phyloP scores from a whole-genome alignment of 2,797 vertebrate genomes.

The Dermochelys coriacea region DNA sequence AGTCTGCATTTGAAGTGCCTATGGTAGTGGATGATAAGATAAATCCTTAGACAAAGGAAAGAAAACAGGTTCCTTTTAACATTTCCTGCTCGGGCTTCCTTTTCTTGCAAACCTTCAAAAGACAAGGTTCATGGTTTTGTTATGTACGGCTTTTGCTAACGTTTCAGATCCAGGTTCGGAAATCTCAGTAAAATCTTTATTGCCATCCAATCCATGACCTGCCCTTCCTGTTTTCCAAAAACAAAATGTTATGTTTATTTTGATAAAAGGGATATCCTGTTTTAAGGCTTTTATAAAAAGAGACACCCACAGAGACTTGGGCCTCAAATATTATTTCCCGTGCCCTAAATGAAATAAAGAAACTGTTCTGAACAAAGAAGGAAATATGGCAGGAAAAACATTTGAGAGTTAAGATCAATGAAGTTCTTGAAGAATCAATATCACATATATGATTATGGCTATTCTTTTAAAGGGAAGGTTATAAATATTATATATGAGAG shows the following conservation, averaged over 20 bases:
- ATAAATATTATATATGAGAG: background rate
- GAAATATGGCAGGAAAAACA: conserved; percentile 58
- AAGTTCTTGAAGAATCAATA: conserved; percentile 40
- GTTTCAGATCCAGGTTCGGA: conserved; percentile 30
- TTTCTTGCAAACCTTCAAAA: conserved; percentile 29
- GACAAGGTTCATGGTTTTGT: background rate
- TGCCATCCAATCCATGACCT: conserved; percentile 38
- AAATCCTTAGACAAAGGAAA: conserved; percentile 13
- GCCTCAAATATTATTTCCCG: conserved; percentile 61
- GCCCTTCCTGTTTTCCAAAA: conserved; percentile 75
- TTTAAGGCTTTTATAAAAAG: conserved; percentile 58
- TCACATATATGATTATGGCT: conserved; percentile 36
- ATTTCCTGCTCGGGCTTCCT: conserved; percentile 43
- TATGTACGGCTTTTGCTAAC: conserved; percentile 38
- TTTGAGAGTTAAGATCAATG: conserved; percentile 14
- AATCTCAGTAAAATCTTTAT: conserved; percentile 63
- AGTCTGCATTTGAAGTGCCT: conserved; percentile 4
- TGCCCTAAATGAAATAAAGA: conserved; percentile 48
- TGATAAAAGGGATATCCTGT: conserved; percentile 71
- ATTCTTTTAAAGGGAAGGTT: background rate
- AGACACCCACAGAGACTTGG: conserved; percentile 32
- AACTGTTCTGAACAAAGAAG: conserved; percentile 19
- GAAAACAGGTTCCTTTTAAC: conserved; percentile 18
- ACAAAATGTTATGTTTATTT: conserved; percentile 62
- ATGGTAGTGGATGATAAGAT: background rate